Evolutionary conservation across 2,888 invertebrate genomes (phyloP), one percentile per base, ranked within the genome.

Genomic region (Cerceris rybyensis): DNA sequence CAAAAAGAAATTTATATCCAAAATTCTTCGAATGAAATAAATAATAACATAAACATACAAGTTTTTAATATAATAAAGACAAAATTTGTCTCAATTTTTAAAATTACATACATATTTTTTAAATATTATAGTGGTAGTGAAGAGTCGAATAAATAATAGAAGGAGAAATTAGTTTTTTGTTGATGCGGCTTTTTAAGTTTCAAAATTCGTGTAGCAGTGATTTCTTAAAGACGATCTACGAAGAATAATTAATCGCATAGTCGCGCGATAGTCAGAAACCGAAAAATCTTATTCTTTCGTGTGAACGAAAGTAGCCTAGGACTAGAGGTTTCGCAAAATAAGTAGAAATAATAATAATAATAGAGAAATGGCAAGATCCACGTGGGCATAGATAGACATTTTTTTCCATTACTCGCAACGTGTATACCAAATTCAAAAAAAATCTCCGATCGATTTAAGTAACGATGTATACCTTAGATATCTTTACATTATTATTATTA

Each of bases 241-340:
- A 46, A 50, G 41, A 66, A 66, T 28, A 7, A 49, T 43, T 69
- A 79, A 70, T 68, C 64, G 69, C 69, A 55, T 49, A 49, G 54
- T 70, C 60, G 72, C 60, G 72, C 72, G 70, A 70, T 63, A 84
- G 72, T 66, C 64, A 69, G 54, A 86, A 28, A 78, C 75, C 65
- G 65, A 70, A 76, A 72, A 82, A 69, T 60, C 84, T 84, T 75
- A 80, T 70, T 63, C 78, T 85, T 85, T 79, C 80, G 78, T 78
- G 41, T 59, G 58, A 78, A 71, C 79, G 80, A 83, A 83, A 87
- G 83, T 85, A 88, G 83, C 78, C 85, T 87, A 87, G 86, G 88
- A 88, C 88, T 88, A 88, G 89, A 88, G 81, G 80, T 87, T 88
- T 82, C 81, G 74, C 76, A 80, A 75, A 16, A 71, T 78, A 83